Evolutionary conservation across 2,888 invertebrate species (phyloP), one percentile per base, ranked within the genome.

Genomic region (Leptinotarsa peninsularis): DNA sequence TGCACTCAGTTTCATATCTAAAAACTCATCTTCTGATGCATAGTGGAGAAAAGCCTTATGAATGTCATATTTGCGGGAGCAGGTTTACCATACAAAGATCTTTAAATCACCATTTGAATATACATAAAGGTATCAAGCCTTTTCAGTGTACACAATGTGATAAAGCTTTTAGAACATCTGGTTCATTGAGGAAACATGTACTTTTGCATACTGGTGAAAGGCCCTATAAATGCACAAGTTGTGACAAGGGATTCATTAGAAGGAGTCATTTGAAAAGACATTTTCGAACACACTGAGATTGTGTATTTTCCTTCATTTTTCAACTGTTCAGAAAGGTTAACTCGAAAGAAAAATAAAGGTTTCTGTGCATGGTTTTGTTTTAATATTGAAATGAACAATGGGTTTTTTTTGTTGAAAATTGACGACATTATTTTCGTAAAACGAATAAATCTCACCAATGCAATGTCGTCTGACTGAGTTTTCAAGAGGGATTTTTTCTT

Each of bases 111-210:
- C 79, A 79, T 67, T 66, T 79, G 56, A 79, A 79, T 52, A 79
- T 79, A 60, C 79, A 79, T 54, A 79, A 75, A 21, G 78, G 78
- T 15, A 72, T 79, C 15, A 79, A 79, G 70, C 79, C 79, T 15
- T 78, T 75, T 67, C 73, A 73, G 60, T 79, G 79, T 63, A 72
- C 69, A 18, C 74, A 78, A 56, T 79, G 79, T 58, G 75, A 73
- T 14, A 79, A 79, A 60, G 71, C 76, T 0, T 79, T 79, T 18
- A 73, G 79, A 66, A 78, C 78, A 1, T 76, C 73, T 2, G 73
- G 69, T 50, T 78, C 79, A 2, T 52, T 76, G 33, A 76, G 71
- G 67, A 76, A 75, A 21, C 79, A 79, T 66, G 69, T 56, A 50
- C 70, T 76, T 18, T 73, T 79, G 52, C 79, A 79, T 50, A 75